phyloP scores from a whole-genome alignment of 2,888 invertebrate species.

The Heliconius ismenius region DNA sequence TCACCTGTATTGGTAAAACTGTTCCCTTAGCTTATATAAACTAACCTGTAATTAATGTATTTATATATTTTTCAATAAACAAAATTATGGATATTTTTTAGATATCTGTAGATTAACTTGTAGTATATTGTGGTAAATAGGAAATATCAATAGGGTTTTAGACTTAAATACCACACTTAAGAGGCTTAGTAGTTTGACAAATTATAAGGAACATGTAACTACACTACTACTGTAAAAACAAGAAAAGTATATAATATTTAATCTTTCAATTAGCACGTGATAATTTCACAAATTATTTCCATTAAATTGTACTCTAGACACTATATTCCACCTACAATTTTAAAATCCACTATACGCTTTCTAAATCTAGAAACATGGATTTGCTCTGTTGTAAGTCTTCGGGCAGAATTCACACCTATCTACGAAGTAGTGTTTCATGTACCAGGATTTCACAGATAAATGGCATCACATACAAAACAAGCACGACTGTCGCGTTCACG shows the following conservation, averaged over 20 bases:
- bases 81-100: too few relatives aligned
- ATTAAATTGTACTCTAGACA: too few relatives aligned
- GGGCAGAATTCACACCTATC: slow-evolving; percentile 58
- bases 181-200: too few relatives aligned
- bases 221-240: too few relatives aligned
- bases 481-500: slow-evolving; percentile 44
- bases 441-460: slow-evolving; percentile 56
- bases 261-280: too few relatives aligned
- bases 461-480: slow-evolving; percentile 58
- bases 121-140: too few relatives aligned
- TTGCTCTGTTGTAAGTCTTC: slow-evolving; percentile 50
- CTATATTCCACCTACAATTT: background rate
- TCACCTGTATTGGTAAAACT: background rate
- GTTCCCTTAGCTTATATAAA: background rate
- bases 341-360: slow-evolving; percentile 3
- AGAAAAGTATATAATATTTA: too few relatives aligned
- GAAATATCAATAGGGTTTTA: too few relatives aligned
- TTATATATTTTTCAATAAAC: background rate
- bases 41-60: background rate
- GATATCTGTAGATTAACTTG: too few relatives aligned
- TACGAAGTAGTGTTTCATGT: slow-evolving; percentile 64
- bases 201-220: too few relatives aligned
- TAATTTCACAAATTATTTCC: too few relatives aligned
- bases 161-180: too few relatives aligned
- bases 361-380: slow-evolving; percentile 17